A percentile compares a stretch with the other conserved stretches of the same genome.
phyloP scores from a whole-genome alignment of 2,797 vertebrate species.

The Valencia hispanica region DNA sequence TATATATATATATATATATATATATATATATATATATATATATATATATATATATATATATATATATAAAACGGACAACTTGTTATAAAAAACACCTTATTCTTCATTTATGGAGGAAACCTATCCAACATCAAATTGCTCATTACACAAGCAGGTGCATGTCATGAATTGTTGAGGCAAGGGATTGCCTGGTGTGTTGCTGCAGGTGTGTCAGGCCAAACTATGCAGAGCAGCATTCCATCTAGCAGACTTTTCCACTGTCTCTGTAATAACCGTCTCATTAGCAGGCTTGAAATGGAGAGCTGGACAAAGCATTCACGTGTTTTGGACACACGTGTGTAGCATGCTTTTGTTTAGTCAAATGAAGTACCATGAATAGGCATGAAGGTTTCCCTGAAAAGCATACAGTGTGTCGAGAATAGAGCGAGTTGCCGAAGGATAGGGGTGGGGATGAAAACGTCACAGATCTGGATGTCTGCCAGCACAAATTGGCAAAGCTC shows the following conservation, averaged over 20 bases:
- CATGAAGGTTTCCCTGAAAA: conserved; percentile 10
- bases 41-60: too few species aligned
- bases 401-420: conserved; percentile 41
- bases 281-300: conserved; percentile 1
- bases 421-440: conserved; percentile 38
- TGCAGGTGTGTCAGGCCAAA: conserved; percentile 64
- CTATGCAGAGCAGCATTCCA: conserved; percentile 69
- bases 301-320: conserved; percentile 16
- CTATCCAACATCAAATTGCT: background rate
- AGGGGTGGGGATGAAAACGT: conserved; percentile 21
- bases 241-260: conserved; percentile 9
- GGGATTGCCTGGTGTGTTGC: conserved; percentile 3
- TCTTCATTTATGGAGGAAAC: background rate
- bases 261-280: conserved; percentile 7
- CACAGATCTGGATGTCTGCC: conserved; percentile 14
- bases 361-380: conserved; percentile 49
- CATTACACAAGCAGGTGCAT: conserved; percentile 15
- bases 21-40: too few species aligned
- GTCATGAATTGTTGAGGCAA: conserved; percentile 19
- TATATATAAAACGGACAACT: too few species aligned
- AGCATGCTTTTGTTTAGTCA: conserved; percentile 2
- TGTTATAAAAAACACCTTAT: background rate
- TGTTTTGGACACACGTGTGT: conserved; percentile 10
- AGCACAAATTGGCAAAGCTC: background rate
- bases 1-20: too few species aligned